phyloP scores from a whole-genome alignment of 2,113 vertebrate genomes.

The Penelope pileata region DNA sequence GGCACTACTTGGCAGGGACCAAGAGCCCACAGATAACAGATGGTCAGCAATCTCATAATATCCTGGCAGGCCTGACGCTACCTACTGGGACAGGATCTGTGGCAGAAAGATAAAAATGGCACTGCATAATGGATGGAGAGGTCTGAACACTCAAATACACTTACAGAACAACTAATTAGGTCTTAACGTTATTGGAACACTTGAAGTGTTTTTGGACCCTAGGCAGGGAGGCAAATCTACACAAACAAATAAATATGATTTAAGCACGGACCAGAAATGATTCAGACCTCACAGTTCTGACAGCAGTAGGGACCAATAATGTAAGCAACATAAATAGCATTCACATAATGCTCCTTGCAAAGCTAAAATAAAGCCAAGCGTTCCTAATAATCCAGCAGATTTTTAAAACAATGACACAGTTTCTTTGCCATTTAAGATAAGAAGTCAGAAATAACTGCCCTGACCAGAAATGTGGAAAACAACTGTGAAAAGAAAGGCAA shows the following conservation, averaged over 20 bases:
- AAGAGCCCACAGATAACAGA: background rate
- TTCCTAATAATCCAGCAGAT: background rate
- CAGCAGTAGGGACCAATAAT: background rate
- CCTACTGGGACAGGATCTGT: background rate
- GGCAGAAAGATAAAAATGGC: background rate
- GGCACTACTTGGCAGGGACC: background rate
- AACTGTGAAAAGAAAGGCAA: too few relatives aligned
- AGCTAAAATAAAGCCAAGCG: background rate
- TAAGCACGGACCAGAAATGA: background rate
- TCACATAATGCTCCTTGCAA: background rate
- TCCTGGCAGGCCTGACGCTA: background rate
- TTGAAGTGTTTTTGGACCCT: background rate
- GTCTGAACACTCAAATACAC: background rate
- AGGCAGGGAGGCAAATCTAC: background rate
- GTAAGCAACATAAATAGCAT: background rate
- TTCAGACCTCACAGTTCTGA: background rate
- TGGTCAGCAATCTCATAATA: conserved; percentile 7
- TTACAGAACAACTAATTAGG: background rate
- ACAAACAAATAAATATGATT: background rate
- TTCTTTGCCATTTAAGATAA: too few relatives aligned
- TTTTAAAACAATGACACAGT: background rate
- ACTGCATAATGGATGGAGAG: background rate
- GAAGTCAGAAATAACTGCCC: background rate
- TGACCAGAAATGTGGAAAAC: background rate
- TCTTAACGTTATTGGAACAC: background rate